Base-by-base conservation (phyloP, 2,888 invertebrate species). In the Trichogramma dendrolimi region DNA sequence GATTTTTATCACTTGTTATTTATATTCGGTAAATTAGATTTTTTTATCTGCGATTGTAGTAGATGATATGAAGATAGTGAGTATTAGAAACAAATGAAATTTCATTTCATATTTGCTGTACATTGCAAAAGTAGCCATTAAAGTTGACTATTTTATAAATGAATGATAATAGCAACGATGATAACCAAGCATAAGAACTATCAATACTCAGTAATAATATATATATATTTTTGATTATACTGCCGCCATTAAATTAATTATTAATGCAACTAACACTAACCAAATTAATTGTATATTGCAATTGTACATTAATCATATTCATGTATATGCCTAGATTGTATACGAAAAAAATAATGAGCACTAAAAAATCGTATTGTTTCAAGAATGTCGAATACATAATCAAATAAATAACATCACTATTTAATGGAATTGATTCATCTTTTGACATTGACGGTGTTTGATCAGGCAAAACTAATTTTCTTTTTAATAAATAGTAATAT, bases 91-190 rank as follows among this genome's bases (percentile, higher is more conserved):
- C 56, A 55, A 62, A n/a, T 53, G 44, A 49, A 70, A 55, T 58
- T 61, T 42, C 52, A 58, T 61, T 64, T 56, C 50, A 54, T 8
- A 60, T 65, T 27, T 27, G 67, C 53, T 73, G 73, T 76, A 76
- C 75, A 76, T 75, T 73, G 76, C 76, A 76, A 76, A 74, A 76
- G 75, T 74, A 75, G 73, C 62, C 73, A 73, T 71, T 70, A 64
- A 60, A 71, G 70, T 74, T 73, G 70, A 72, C 71, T 68, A 68
- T 67, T 65, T 58, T 64, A 67, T 54, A 51, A 63, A 44, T 43
- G 46, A 60, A 51, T 52, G 56, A 55, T 59, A 51, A 60, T 43
- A 69, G 52, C 6, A 55, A 58, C 44, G 42, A 49, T 27, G 1
- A 49, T 49, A 10, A 49, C 2, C 14, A 7, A 49, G 14, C 14